phyloP scores from a whole-genome alignment of 1,140 invertebrate species.

The Laupala kohalensis region DNA sequence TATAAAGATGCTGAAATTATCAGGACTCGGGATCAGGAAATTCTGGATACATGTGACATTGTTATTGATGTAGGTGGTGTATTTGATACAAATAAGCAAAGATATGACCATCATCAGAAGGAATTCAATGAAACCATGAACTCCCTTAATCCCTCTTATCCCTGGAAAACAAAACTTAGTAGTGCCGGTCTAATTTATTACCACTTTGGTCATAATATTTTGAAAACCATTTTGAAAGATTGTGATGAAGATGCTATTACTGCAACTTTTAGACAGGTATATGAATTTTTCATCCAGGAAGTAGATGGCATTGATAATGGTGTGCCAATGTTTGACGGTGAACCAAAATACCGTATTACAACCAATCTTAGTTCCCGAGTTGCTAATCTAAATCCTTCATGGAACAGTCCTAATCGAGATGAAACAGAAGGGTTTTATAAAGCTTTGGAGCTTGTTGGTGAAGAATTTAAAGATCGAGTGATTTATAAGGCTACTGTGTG shows the following conservation, averaged over 20 bases:
- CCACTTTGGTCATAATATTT: constrained; percentile 75
- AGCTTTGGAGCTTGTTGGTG: constrained; percentile 66
- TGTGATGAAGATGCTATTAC: constrained; percentile 30
- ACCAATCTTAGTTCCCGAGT: constrained; percentile 69
- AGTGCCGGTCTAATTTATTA: constrained; percentile 90
- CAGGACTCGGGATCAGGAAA: constrained; percentile 46
- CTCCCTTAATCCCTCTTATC: constrained; percentile 37
- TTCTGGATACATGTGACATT: constrained; percentile 77
- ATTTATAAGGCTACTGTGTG: constrained; percentile 56
- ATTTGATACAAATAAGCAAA: constrained; percentile 60
- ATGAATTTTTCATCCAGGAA: constrained; percentile 83
- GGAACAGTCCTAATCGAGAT: constrained; percentile 56
- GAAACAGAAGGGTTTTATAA: constrained; percentile 46
- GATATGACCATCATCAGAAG: constrained; percentile 94
- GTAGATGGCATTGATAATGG: constrained; percentile 97
- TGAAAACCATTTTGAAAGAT: constrained; percentile 41
- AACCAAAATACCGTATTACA: constrained; percentile 61
- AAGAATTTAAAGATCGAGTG: constrained; percentile 68
- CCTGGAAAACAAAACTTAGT: constrained; percentile 63
- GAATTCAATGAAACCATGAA: constrained; percentile 45
- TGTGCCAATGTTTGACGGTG: constrained; percentile 60
- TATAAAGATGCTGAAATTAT: constrained; percentile 74
- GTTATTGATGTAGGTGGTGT: constrained; percentile 92
- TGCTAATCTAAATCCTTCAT: constrained; percentile 64
- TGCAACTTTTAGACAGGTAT: constrained; percentile 67